Conservation (phyloP, 2,113 vertebrate species). For the Jaculus jaculus region DNA sequence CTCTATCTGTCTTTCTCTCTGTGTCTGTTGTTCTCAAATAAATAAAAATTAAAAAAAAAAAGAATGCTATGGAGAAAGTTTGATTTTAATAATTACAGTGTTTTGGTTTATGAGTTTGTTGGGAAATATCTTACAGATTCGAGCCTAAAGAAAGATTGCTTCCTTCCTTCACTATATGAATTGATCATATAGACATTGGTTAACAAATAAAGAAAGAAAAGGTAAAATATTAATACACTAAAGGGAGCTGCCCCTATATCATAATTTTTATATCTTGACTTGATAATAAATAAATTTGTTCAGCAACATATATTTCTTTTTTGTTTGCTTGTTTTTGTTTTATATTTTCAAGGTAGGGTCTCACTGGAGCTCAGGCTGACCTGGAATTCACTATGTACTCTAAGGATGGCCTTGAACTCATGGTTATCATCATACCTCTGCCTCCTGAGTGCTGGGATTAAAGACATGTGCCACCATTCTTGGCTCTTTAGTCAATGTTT, state of each 20-base stretch:
- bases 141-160: not conserved
- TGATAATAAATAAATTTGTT: not conserved
- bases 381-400: too few species aligned
- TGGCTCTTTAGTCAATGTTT: not conserved
- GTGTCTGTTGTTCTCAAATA: too few species aligned
- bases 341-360: too few species aligned
- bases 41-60: too few species aligned
- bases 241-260: not conserved
- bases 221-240: not conserved
- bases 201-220: not conserved
- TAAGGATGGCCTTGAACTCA: too few species aligned
- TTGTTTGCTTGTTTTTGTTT: too few species aligned
- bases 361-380: too few species aligned
- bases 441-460: too few species aligned
- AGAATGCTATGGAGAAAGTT: not conserved
- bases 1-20: too few species aligned
- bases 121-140: not conserved
- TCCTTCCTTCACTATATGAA: not conserved
- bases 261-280: not conserved
- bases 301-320: not conserved
- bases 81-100: slow-evolving; percentile 22
- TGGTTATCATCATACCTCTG: too few species aligned
- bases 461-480: too few species aligned
- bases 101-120: not conserved
- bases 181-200: not conserved